Evolutionary conservation across 2,888 invertebrate species (phyloP).

Genomic region (Lasioglossum malachurum): DNA sequence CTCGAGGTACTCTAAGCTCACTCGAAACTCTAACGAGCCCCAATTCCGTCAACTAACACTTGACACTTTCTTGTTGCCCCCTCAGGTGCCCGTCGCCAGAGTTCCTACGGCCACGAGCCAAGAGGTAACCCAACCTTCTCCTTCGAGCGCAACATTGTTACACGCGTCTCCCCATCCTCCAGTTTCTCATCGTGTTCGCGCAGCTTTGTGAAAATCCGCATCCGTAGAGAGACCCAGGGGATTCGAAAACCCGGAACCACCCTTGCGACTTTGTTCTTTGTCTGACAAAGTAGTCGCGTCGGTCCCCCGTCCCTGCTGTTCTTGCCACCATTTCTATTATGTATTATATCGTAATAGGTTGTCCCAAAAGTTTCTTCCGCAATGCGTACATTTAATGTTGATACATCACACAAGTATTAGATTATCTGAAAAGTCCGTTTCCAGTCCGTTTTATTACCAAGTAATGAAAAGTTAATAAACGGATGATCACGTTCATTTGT

Average conservation of each 20-base stretch:
- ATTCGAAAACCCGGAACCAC: not conserved
- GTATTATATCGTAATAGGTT: no score
- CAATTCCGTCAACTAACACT: conserved; percentile 69
- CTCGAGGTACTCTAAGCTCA: conserved; percentile 50
- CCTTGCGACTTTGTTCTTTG: not conserved
- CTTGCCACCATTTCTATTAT: not conserved
- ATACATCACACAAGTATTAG: no score
- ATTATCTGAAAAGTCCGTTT: no score
- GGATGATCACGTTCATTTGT: no score
- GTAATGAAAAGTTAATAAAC: no score
- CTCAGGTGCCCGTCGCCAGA: conserved; percentile 87
- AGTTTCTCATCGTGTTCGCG: conserved; percentile 36
- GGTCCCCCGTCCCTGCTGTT: not conserved
- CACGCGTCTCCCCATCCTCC: conserved; percentile 13
- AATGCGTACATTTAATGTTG: no score
- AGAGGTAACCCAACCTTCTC: conserved; percentile 88
- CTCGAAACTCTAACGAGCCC: conserved; percentile 64
- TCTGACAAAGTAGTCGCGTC: not conserved
- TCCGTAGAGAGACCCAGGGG: conserved; percentile 1
- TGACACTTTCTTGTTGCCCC: conserved; percentile 71
- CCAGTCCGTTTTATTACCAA: no score
- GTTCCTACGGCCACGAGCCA: conserved; percentile 90
- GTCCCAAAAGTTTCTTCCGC: no score
- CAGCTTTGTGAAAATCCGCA: conserved; percentile 26
- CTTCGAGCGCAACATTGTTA: conserved; percentile 47